phyloP scores from a whole-genome alignment of 2,888 invertebrate species.

The Deroplatys truncata region DNA sequence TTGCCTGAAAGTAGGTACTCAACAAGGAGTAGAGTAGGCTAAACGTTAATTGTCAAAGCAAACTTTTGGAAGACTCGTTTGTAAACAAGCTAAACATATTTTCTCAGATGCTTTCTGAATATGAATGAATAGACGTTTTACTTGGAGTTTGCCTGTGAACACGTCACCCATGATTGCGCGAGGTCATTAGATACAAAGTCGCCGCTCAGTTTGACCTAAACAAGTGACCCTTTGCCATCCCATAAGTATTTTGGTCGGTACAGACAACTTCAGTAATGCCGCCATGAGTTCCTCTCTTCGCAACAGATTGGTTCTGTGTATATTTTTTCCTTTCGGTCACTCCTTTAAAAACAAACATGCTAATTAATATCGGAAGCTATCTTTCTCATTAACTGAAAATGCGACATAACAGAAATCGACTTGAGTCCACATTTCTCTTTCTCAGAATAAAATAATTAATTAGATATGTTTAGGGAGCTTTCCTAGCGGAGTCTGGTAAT shows the following conservation, averaged over 20 bases:
- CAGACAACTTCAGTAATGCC: background rate
- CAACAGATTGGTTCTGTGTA: no score
- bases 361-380: no score
- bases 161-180: background rate
- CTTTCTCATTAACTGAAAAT: no score
- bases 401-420: no score
- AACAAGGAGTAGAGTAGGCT: no score
- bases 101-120: background rate
- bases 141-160: background rate
- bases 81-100: background rate
- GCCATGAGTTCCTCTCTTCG: background rate
- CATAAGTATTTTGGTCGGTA: background rate
- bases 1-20: no score
- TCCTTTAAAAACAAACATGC: no score
- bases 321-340: no score
- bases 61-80: background rate
- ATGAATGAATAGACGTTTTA: background rate
- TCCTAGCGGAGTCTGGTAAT: no score
- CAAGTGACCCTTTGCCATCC: background rate
- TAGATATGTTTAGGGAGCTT: no score
- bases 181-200: background rate
- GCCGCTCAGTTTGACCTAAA: background rate
- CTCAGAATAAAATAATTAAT: no score
- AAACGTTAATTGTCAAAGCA: background rate
- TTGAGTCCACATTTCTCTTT: no score